Percentiles rank a stretch among this genome's conserved stretches.
Conservation (phyloP, 37 sponge, comb jelly and placozoan species). For the Diacarnus erythraeanus region DNA sequence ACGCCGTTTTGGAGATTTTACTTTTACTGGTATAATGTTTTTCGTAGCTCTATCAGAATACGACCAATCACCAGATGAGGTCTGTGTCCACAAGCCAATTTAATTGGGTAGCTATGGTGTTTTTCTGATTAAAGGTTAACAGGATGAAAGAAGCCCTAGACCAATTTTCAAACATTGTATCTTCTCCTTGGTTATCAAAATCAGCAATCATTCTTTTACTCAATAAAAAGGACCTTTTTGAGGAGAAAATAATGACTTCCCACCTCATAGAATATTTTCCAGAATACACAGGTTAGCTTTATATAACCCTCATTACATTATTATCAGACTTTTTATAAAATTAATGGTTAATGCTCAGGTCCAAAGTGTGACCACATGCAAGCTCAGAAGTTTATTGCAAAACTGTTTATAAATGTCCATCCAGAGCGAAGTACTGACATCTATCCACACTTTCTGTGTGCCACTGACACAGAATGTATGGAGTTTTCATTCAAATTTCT, state of each 20-base stretch:
- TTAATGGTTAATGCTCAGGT: constrained; percentile 41
- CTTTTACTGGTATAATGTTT: constrained; percentile 91
- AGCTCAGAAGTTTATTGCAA: constrained; percentile 79
- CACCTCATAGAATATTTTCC: constrained; percentile 90
- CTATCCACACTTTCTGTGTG: constrained; percentile 94
- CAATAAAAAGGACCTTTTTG: constrained; percentile 95
- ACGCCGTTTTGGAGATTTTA: constrained; percentile 96
- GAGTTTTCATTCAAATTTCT: too few relatives aligned
- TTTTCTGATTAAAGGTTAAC: constrained; percentile 39
- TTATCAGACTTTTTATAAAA: too few relatives aligned
- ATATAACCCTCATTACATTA: not conserved
- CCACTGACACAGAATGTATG: constrained; percentile 97
- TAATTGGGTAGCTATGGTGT: too few relatives aligned
- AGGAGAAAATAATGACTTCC: constrained; percentile 89
- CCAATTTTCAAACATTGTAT: constrained; percentile 82
- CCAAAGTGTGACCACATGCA: constrained; percentile 55
- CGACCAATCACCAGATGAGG: constrained; percentile 76
- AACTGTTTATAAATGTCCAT: constrained; percentile 70
- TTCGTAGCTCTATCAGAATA: constrained; percentile 90
- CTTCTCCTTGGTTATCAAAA: constrained; percentile 91
- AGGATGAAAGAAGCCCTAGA: constrained; percentile 89
- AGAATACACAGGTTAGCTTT: constrained; percentile 64
- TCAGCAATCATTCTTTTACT: constrained; percentile 92
- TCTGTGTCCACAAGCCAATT: too few relatives aligned
- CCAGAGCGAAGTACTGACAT: constrained; percentile 60